Base-by-base conservation (phyloP, 1,140 invertebrate genomes). In the Panonychus citri region DNA sequence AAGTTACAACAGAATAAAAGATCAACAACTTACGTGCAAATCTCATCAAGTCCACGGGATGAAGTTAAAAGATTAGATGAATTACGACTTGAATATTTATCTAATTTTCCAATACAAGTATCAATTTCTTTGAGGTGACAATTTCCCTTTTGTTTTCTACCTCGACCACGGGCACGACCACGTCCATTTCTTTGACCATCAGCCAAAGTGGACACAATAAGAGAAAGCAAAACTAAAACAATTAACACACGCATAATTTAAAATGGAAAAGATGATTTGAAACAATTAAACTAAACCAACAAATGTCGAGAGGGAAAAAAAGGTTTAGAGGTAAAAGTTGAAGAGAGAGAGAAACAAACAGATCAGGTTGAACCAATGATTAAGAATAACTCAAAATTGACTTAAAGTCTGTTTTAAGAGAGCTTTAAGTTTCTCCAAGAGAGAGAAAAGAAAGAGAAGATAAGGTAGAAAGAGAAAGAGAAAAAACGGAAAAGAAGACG, bases 71-170 rank as follows among this genome's bases (percentile, higher is more conserved):
- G 57, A 5, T 54, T 54, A 17, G 61, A 53, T 39, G 56, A 60
- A n/a, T 53, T 52, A 10, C 57, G 58, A 52, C 61, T 63, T 19
- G 58, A 58, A 34, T 59, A 53, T 28, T 56, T 54, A 28, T 63
- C 59, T 37, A 63, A 53, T 3, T 59, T 58, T 8, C 63, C 64
- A 25, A 62, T 28, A 56, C 64, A 65, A 3, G 59, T 28, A 51
- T 65, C 64, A 8, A 65, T 58, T 51, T 64, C 64, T 51, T 64
- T 53, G 13, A 65, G 48, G 58, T 65, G 64, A 34, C 64, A 65
- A 46, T 46, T 55, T 10, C 25, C 28, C 24, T 51, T 51, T 17
- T 17, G 49, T n/a, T 51, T 51, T 21, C 49, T 24, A 51, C 24
- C 24, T 17, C 49, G 21, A 13, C 43, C 43, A 21, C 43, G n/a